phyloP scores from a whole-genome alignment of 2,888 invertebrate genomes.

The Prosapia bicincta region DNA sequence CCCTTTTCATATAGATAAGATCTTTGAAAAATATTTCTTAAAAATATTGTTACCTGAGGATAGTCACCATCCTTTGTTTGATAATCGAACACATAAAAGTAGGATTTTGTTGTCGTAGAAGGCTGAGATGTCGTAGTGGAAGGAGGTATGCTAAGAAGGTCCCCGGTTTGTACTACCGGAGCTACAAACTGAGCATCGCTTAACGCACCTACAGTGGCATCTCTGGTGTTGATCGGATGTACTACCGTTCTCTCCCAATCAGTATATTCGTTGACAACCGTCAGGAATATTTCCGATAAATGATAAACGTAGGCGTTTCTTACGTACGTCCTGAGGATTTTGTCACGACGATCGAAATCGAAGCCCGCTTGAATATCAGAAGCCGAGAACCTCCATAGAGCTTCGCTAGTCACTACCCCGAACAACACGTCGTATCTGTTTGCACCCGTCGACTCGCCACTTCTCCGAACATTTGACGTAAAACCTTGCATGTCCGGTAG shows the following conservation, averaged over 20 bases:
- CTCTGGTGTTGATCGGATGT: conserved; percentile 84
- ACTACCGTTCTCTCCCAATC: conserved; percentile 93
- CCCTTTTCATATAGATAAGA: too few species aligned
- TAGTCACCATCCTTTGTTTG: conserved; percentile 87
- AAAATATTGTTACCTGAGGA: conserved; percentile 75
- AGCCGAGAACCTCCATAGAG: conserved; percentile 63
- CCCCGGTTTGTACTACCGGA: conserved; percentile 81
- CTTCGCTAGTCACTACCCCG: conserved; percentile 88
- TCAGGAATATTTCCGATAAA: conserved; percentile 93
- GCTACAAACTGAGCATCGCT: conserved; percentile 94
- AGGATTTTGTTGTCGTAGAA: conserved; percentile 58
- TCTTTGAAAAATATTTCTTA: too few species aligned
- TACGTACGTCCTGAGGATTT: conserved; percentile 71
- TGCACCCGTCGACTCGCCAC: conserved; percentile 54
- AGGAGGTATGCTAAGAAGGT: conserved; percentile 67
- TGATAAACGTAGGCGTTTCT: conserved; percentile 94
- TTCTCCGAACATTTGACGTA: conserved; percentile 48
- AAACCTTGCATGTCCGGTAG: conserved; percentile 55
- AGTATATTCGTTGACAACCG: conserved; percentile 91
- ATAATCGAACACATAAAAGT: conserved; percentile 89
- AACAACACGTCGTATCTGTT: conserved; percentile 79
- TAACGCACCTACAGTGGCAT: conserved; percentile 85
- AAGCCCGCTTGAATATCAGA: conserved; percentile 62
- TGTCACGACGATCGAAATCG: conserved; percentile 82
- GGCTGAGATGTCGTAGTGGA: neutral